Evolutionary conservation across 1,140 invertebrate species (phyloP), one percentile per base, ranked within the genome.

Genomic region (Musca domestica): DNA sequence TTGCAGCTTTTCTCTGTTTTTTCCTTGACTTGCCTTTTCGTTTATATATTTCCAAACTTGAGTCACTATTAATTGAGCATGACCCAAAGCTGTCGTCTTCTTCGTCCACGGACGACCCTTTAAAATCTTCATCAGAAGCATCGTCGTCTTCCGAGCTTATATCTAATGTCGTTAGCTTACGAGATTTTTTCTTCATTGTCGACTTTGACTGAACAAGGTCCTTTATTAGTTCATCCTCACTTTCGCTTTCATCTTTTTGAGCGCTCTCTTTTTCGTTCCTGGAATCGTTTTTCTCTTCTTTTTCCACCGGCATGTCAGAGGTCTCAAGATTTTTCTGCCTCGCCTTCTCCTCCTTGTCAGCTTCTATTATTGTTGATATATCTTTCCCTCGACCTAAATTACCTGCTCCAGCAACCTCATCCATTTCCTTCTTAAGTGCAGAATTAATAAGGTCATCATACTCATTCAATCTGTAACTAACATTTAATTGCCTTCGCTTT

Each of bases 381-480:
- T 95, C 93, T 81, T 96, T 96, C 0, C 94, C 94, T 41, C 92
- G 85, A 5, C 92, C 91, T 71, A 91, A 88, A 81, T 92, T 92
- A 0, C 91, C 91, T 3, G 90, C 90, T 19, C 90, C 89, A 23
- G 88, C 88, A 2, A 89, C 88, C 9, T 88, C 88, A 46, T 91
- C 88, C 70, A 91, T 87, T 74, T 92, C 90, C 67, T 91, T 90
- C 82, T 93, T 89, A 66, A 97, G 92, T 14, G 95, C 95, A 56
- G 92, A 94, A 76, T 95, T 93, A 54, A 98, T 98, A 73, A 98
- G 87, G 17, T 96, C 91, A 81, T 98, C 95, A 82, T 94, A 98
- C 78, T 97, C 95, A 76, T 95, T 94, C 71, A 95, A 92, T 64
- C 88, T 87, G 74, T 96, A 95, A 72, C 90, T 95, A 52, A 94